Evolutionary conservation across 1,140 invertebrate species (phyloP).

Genomic region (Caerostris extrusa): DNA sequence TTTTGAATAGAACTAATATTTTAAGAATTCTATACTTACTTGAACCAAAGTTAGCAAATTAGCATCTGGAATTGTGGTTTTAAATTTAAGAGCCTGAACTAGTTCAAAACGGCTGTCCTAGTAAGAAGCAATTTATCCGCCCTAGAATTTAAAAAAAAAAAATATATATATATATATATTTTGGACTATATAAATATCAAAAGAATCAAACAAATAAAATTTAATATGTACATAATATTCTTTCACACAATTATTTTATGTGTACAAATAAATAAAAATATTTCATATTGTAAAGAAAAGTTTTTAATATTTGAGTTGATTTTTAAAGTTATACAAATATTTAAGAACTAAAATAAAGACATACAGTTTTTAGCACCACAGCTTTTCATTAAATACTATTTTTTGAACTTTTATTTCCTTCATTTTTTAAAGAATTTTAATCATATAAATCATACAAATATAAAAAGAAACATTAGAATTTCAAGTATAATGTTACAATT

Average conservation of each 20-base stretch:
- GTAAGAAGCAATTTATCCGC: constrained; percentile 97
- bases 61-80: constrained; percentile 94
- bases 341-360: no score
- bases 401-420: no score
- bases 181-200: neutral
- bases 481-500: no score
- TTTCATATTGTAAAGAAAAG: no score
- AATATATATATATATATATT: neutral
- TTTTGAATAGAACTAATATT: neutral
- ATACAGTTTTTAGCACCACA: no score
- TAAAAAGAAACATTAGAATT: neutral
- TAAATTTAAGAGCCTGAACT: constrained; percentile 97
- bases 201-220: neutral
- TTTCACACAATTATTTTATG: no score
- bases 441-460: neutral
- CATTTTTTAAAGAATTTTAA: no score
- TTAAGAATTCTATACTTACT: constrained; percentile 81
- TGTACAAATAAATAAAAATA: no score
- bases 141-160: constrained; percentile 82
- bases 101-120: constrained; percentile 94
- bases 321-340: no score
- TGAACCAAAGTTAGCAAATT: constrained; percentile 96
- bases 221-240: neutral
- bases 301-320: no score
- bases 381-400: no score